phyloP scores from a whole-genome alignment of 2,113 vertebrate species.

The Aix galericulata region DNA sequence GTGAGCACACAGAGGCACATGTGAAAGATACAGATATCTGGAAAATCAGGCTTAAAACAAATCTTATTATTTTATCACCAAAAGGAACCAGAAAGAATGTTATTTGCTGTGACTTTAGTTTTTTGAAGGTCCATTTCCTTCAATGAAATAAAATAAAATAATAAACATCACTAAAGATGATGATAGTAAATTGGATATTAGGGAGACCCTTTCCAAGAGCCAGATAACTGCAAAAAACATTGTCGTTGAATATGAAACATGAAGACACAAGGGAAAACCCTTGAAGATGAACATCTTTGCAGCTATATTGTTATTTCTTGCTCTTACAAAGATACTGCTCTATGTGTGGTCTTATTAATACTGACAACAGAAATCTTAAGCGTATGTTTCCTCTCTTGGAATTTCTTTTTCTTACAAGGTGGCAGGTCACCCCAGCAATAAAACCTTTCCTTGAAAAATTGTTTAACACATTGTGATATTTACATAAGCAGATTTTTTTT shows the following conservation, averaged over 20 bases:
- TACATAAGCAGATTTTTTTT: neutral
- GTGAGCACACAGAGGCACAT: neutral
- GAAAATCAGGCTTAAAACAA: neutral
- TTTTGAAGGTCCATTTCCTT: neutral
- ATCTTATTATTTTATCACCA: rapidly evolving
- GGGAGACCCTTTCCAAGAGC: neutral
- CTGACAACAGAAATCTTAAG: neutral
- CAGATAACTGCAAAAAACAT: neutral
- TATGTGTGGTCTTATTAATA: neutral
- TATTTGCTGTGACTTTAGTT: neutral
- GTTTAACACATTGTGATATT: neutral
- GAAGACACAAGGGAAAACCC: neutral
- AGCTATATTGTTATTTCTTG: neutral
- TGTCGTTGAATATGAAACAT: neutral
- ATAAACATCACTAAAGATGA: neutral
- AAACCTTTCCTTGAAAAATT: constrained; percentile 1
- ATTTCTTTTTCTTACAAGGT: neutral
- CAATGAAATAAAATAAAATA: neutral
- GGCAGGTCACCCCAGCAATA: neutral
- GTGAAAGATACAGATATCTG: neutral
- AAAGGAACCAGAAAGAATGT: neutral
- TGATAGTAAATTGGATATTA: neutral
- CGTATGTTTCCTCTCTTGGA: neutral
- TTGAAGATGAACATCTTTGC: neutral
- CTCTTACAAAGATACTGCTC: neutral